A percentile compares a stretch with the other conserved stretches of the same genome.
Conservation (phyloP, 1,140 invertebrate genomes). For the Drosophila setifemur region DNA sequence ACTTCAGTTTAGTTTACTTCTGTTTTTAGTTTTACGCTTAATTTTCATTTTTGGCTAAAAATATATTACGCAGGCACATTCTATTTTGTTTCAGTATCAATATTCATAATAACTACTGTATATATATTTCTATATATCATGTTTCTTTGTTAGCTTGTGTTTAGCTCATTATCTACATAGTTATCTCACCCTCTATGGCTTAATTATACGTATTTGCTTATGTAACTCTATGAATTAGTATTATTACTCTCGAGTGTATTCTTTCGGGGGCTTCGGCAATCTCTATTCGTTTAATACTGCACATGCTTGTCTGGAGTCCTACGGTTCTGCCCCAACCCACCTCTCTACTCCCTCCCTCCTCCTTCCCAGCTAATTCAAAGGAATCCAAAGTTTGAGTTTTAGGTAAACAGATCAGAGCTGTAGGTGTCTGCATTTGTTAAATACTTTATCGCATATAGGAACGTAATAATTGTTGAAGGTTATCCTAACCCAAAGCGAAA, state of each 20-base stretch:
- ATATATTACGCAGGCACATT: conserved; percentile 82
- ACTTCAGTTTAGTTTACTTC: conserved; percentile 34
- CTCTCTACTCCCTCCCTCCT: neutral
- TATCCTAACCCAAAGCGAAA: conserved; percentile 38
- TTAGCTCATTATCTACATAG: conserved; percentile 75
- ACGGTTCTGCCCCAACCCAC: neutral
- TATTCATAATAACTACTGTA: conserved; percentile 70
- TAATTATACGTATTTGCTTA: conserved; percentile 39
- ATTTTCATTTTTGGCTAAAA: conserved; percentile 68
- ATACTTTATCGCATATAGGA: conserved; percentile 74
- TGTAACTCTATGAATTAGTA: conserved; percentile 50
- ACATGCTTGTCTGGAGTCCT: conserved; percentile 58
- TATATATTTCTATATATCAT: conserved; percentile 38
- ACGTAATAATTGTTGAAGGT: conserved; percentile 69
- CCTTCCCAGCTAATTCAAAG: conserved; percentile 40
- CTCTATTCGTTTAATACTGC: conserved; percentile 50
- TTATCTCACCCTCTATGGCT: conserved; percentile 41
- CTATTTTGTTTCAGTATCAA: conserved; percentile 82
- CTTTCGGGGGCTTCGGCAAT: conserved; percentile 31
- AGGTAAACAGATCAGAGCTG: conserved; percentile 34
- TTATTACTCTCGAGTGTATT: conserved; percentile 28
- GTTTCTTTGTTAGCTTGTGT: conserved; percentile 57
- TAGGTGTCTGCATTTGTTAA: conserved; percentile 35
- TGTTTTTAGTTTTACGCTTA: conserved; percentile 13
- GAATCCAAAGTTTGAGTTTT: conserved; percentile 45